These are phyloP conservation scores for Smithornis capensis DNA, from an alignment of 2,113 vertebrate genomes.

Conservation along the genomic window DNA sequence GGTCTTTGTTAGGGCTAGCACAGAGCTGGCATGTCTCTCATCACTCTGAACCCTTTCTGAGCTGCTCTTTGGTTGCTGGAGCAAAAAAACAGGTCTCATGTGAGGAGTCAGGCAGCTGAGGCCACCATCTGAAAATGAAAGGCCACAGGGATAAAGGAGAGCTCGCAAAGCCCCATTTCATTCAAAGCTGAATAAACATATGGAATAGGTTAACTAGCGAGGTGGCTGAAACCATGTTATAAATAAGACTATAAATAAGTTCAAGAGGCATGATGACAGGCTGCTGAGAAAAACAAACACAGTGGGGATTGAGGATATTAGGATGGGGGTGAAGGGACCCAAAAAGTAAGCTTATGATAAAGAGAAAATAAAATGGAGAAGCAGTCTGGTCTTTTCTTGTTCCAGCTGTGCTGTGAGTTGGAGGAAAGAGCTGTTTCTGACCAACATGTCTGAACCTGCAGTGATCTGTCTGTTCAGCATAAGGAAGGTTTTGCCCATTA, in stretches of 20 bases:
- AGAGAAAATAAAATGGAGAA: background rate
- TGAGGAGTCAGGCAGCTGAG: background rate
- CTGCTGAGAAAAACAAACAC: background rate
- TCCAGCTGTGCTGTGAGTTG: background rate
- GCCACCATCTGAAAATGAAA: background rate
- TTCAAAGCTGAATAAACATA: slow-evolving; percentile 37
- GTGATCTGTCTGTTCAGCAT: background rate
- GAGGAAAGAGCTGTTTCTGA: background rate
- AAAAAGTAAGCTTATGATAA: background rate
- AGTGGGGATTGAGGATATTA: background rate
- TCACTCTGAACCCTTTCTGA: background rate
- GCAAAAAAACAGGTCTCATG: background rate
- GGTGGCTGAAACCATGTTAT: slow-evolving; percentile 7
- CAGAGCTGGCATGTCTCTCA: background rate
- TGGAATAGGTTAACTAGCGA: slow-evolving; percentile 46
- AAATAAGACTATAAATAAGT: slow-evolving; percentile 50
- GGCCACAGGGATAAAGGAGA: background rate
- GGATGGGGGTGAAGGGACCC: background rate
- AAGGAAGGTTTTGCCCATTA: background rate
- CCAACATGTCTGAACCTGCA: background rate
- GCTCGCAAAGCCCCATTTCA: background rate
- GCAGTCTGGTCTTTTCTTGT: background rate
- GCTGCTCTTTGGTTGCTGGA: background rate
- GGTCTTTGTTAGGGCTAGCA: background rate
- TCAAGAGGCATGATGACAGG: background rate